Conservation (phyloP, 2,888 invertebrate genomes). For the Dryomyza anilis region DNA sequence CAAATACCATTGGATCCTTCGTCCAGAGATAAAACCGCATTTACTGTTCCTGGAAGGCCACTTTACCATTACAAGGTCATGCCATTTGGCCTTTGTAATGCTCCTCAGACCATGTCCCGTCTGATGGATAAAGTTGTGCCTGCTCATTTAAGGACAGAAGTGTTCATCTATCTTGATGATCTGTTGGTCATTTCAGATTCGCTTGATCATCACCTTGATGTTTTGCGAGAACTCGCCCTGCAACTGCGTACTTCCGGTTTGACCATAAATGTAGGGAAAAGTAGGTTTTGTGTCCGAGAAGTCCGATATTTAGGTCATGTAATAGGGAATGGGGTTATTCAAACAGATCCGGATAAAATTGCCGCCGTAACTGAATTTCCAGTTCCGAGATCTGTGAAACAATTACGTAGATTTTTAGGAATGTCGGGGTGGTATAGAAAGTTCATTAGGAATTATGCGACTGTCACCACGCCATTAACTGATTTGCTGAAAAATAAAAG, state of each 20-base stretch:
- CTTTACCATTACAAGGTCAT: constrained; percentile 11
- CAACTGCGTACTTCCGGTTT: constrained; percentile 9
- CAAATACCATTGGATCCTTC: not conserved
- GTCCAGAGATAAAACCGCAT: not conserved
- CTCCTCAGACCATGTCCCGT: constrained; percentile 17
- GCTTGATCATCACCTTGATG: constrained; percentile 12
- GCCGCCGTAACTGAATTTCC: constrained; percentile 22
- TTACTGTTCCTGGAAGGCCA: constrained; percentile 7
- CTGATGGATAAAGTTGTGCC: constrained; percentile 19
- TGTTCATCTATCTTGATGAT: constrained; percentile 25
- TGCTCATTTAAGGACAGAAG: not conserved
- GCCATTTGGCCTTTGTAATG: constrained; percentile 21
- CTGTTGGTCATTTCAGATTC: constrained; percentile 19
- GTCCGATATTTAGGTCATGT: constrained; percentile 28
- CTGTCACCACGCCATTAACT: constrained; percentile 13
- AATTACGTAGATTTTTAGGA: constrained; percentile 26
- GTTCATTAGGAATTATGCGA: constrained; percentile 17
- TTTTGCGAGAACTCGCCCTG: not conserved
- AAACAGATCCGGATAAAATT: constrained; percentile 26
- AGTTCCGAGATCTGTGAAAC: constrained; percentile 5
- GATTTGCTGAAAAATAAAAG: constrained; percentile 16
- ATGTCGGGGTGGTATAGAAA: constrained; percentile 26
- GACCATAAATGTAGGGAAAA: constrained; percentile 22
- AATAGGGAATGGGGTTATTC: constrained; percentile 22
- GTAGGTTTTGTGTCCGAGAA: constrained; percentile 24